Conservation (phyloP, 37 sponge, comb jelly and placozoan species). For the Cliona cf. orientalis region DNA sequence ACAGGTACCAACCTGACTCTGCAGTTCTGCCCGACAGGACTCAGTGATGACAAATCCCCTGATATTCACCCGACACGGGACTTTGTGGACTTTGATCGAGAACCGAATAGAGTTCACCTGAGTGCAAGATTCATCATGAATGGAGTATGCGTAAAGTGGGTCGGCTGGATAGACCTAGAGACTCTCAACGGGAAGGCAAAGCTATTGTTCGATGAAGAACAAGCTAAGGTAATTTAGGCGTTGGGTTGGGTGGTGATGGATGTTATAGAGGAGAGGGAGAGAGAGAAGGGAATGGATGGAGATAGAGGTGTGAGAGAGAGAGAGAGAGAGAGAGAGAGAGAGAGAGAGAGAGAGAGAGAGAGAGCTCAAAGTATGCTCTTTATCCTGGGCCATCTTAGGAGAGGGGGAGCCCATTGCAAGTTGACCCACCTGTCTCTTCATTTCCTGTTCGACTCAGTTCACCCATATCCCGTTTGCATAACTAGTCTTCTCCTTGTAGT, state of each 20-base stretch:
- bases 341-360: no score
- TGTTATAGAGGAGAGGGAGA: no score
- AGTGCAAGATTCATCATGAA: constrained; percentile 85
- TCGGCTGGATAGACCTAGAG: constrained; percentile 94
- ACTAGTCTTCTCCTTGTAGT: no score
- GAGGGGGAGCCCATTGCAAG: no score
- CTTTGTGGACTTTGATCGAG: constrained; percentile 86
- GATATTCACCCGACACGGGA: constrained; percentile 70
- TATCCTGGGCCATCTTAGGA: no score
- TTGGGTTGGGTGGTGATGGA: background rate
- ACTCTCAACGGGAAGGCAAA: constrained; percentile 84
- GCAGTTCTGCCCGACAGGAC: constrained; percentile 72
- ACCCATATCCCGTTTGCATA: no score
- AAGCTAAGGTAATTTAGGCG: constrained; percentile 72
- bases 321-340: no score
- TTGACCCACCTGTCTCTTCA: no score
- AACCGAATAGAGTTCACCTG: constrained; percentile 80
- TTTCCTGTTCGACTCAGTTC: no score
- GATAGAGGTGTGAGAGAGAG: no score
- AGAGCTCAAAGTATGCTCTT: no score
- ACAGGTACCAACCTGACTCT: constrained; percentile 94
- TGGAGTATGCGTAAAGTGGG: constrained; percentile 95
- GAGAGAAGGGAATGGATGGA: no score
- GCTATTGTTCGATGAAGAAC: constrained; percentile 84
- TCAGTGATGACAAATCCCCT: constrained; percentile 56